A percentile compares a stretch with the other conserved stretches of the same genome.
Evolutionary conservation across 2,113 vertebrate species (phyloP).

Genomic region (Lepus americanus): DNA sequence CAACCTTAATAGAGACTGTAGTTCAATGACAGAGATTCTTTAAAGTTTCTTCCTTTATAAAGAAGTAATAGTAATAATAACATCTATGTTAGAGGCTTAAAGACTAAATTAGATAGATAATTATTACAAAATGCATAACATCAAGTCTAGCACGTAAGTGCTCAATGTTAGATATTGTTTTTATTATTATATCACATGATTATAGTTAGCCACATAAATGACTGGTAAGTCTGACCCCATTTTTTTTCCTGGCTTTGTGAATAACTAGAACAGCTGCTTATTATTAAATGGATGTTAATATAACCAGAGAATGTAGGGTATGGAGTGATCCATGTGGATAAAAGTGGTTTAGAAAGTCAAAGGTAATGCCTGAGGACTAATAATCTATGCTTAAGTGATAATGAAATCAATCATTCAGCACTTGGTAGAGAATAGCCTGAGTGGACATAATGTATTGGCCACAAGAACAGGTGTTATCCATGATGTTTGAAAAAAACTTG

Average conservation of each 20-base stretch:
- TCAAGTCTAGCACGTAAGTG: neutral
- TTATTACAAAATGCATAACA: constrained; percentile 17
- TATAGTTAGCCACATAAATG: neutral
- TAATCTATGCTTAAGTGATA: neutral
- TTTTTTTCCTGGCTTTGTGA: neutral
- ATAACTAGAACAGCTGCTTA: neutral
- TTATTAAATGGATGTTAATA: neutral
- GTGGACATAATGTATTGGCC: neutral
- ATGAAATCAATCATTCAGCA: constrained; percentile 35
- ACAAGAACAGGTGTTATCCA: neutral
- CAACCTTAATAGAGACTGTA: neutral
- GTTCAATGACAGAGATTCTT: constrained; percentile 6
- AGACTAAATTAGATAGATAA: neutral
- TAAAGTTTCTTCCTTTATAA: neutral
- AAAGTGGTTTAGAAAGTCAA: neutral
- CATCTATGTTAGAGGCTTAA: neutral
- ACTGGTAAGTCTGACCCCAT: too few species aligned
- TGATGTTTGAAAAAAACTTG: neutral
- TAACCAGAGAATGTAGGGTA: neutral
- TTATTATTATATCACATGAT: neutral
- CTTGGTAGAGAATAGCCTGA: neutral
- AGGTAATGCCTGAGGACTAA: neutral
- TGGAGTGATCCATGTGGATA: neutral
- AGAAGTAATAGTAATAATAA: neutral
- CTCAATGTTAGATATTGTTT: neutral